Base-by-base conservation (phyloP, 2,797 vertebrate genomes). In the Sebastes goodei region DNA sequence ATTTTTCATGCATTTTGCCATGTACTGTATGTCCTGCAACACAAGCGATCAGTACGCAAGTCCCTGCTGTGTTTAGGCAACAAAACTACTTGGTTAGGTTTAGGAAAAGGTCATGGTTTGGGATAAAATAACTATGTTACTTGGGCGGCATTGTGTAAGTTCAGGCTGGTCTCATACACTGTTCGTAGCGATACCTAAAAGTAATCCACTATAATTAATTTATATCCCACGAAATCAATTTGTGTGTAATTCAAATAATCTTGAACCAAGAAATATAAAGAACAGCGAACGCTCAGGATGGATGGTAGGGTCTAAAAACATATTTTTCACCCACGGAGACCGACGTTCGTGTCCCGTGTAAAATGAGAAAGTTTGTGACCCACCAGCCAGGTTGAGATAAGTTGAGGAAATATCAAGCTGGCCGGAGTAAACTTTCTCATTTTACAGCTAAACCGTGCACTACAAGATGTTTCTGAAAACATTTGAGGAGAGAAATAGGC, bases 301-400 rank as follows among this genome's bases (percentile, higher is more conserved):
- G 17, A n/a, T n/a, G 46, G 35, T 12, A 14, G 38, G 6, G 42
- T 49, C 42, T 46, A 46, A 46, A 46, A 46, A 17, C 42, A 46
- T 7, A 2, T 17, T 17, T 46, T 49, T 52, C 8, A 52, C 46
- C 46, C 46, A 20, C 33, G 17, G 46, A 52, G 46, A n/a, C 46
- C 4, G 46, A 1, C 46, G 2, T 52, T 52, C 17, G 2, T 52
- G 17, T 52, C 46, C 1, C 46, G 0, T 52, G 17, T n/a, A 0
- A 49, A 49, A 49, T 49, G 46, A 49, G 46, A 49, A 49, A 20
- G 17, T 49, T 49, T 49, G 46, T 20, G 17, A 49, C 17, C 46
- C 46, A 0, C 17, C 46, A 49, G 17, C 42, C 42, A 46, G 17
- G 42, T 46, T 46, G 42, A 46, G 42, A 46, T 46, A 1, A 46